These are phyloP conservation scores for Turritopsis dohrnii DNA, from an alignment of 30 jellyfish, hydroid and myxozoan species.

Conservation along the genomic window DNA sequence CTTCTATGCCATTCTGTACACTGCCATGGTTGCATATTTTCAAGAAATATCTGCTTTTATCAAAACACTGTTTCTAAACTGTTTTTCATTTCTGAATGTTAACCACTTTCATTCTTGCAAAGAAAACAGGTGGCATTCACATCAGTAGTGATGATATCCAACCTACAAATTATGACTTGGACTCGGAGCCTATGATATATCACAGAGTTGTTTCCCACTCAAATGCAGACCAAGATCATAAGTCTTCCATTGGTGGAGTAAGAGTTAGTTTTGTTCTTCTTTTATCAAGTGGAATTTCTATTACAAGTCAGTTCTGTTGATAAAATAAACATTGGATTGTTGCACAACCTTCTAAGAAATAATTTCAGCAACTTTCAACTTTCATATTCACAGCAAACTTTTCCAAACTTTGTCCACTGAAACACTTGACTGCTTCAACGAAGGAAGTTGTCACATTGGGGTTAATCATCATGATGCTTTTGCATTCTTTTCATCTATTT, in stretches of 20 bases:
- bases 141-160: background rate
- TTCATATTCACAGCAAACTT: background rate
- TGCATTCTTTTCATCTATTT: background rate
- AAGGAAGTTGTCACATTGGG: background rate
- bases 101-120: background rate
- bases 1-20: background rate
- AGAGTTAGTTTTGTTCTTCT: background rate
- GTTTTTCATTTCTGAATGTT: background rate
- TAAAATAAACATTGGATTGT: background rate
- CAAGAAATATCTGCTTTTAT: background rate
- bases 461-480: background rate
- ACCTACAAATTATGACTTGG: background rate
- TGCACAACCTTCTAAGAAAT: background rate
- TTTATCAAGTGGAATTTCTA: background rate
- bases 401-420: background rate
- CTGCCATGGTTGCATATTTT: background rate
- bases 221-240: background rate
- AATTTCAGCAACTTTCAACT: background rate
- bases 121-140: background rate
- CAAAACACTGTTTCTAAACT: background rate
- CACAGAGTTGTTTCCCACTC: background rate
- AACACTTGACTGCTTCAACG: background rate
- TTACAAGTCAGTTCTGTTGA: background rate
- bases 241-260: background rate
- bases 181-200: background rate